Base-by-base conservation (phyloP, 2,888 invertebrate genomes). In the Chymomyza amoena region DNA sequence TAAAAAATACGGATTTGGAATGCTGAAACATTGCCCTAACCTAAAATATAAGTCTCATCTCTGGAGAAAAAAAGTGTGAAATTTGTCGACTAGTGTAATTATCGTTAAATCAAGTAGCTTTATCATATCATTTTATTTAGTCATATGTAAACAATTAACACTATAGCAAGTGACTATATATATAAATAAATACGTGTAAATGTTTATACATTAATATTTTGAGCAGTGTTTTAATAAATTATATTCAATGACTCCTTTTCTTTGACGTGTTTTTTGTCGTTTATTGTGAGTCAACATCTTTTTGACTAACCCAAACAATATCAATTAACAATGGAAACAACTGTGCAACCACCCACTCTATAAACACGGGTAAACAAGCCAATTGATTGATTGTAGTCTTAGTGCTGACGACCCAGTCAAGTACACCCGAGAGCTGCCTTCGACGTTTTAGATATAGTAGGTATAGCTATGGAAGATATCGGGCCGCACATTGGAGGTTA, bases 381-480 rank as follows among this genome's bases (percentile, higher is more conserved):
- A 66, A 72, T 66, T 75, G 66, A 75, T 75, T 81, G 78, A 73
- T 75, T 84, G 79, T 79, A 25, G 5, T 28, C 72, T 81, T 80
- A 69, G 78, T 80, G 82, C 18, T 73, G 81, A 76, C 75, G 79
- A 81, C 81, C 82, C 70, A 82, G 75, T 84, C 82, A 79, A 83
- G 81, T 78, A 76, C 82, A 67, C 39, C 61, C 57, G 73, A 68
- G 73, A 57, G 63, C 69, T 45, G 69, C 56, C 72, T 71, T 74
- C 64, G 65, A 75, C 70, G 69, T 65, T 82, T n/a, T n/a, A n/a
- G n/a, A n/a, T n/a, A n/a, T n/a, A n/a, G 71, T 77, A 69, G 65
- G 65, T 80, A 75, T 72, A n/a, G n/a, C n/a, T n/a, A 68, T 56
- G 61, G 67, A 32, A 68, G 60, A n/a, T 16, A 60, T 28, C 32